Evolutionary conservation across 2,113 vertebrate species (phyloP), one percentile per base, ranked within the genome.

Genomic region (Menura novaehollandiae): DNA sequence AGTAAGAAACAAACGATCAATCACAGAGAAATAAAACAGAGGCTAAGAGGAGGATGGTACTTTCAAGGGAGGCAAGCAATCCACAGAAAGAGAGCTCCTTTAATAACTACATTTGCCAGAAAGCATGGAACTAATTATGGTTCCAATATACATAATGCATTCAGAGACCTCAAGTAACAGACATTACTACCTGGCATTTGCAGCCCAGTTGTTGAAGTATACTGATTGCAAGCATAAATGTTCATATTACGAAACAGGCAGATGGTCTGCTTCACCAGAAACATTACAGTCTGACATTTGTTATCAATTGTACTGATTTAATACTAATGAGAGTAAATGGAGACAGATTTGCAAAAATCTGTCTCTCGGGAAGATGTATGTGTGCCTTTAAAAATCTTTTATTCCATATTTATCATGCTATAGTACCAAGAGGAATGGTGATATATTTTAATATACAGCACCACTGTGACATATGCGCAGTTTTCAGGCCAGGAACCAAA

Each of bases 231-330:
- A 93, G 96, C 95, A 95, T 96, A 94, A 96, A 94, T 52, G 93
- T 88, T 97, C 82, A 16, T 83, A 92, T 92, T 96, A 91, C 1
- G 4, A 78, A 97, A 95, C 43, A 97, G 95, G 96, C 98, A 98
- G 98, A 98, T 97, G 98, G 97, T 95, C 81, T 97, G 76, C 94
- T 95, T 97, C 97, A 96, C 90, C 94, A 97, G 96, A 96, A 97
- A 96, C 96, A 94, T 94, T 96, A 91, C 49, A 95, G 95, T 95
- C 94, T 97, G 98, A 97, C 97, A 97, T 97, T 97, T 97, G 96
- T 97, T 97, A 98, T 96, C 97, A 97, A 95, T 92, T 95, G 85
- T 93, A 96, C 92, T 67, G 94, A 97, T 95, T 96, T 80, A 91
- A 90, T 94, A 94, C 91, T 93, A 96, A 96, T 88, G 89, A 97